Evolutionary conservation across 2,797 vertebrate genomes (phyloP).

Genomic region (Labeo calbasu): DNA sequence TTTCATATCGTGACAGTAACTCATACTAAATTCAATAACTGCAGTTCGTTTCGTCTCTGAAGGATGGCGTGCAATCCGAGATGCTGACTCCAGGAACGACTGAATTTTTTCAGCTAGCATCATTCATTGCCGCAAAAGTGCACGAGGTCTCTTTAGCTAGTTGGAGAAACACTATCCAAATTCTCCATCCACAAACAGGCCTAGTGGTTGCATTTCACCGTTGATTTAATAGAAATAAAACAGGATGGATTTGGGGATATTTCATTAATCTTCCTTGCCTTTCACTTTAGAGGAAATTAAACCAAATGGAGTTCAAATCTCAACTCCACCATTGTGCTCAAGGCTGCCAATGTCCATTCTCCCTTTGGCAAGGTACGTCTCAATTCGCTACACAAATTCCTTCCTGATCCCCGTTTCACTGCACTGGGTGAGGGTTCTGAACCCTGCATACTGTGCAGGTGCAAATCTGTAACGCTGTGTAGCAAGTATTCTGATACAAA

Average conservation of each 20-base stretch:
- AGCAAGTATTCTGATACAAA: background rate
- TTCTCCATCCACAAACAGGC: conserved; percentile 70
- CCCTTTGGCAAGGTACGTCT: conserved; percentile 85
- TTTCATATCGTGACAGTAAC: conserved; percentile 58
- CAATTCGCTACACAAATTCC: conserved; percentile 91
- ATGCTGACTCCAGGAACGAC: conserved; percentile 66
- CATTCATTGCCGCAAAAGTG: conserved; percentile 62
- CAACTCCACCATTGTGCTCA: conserved; percentile 77
- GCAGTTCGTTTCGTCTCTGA: conserved; percentile 57
- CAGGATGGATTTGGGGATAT: conserved; percentile 98
- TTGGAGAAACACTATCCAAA: conserved; percentile 84
- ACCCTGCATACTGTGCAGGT: conserved; percentile 44
- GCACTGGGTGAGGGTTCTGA: conserved; percentile 74
- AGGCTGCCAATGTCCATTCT: conserved; percentile 82
- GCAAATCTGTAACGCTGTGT: conserved; percentile 5
- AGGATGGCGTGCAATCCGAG: conserved; percentile 67
- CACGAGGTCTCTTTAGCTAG: conserved; percentile 68
- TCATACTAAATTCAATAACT: conserved; percentile 64
- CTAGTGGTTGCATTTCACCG: conserved; percentile 89
- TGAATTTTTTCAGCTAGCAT: conserved; percentile 69
- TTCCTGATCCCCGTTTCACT: conserved; percentile 81
- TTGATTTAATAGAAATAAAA: conserved; percentile 97
- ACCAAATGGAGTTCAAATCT: conserved; percentile 86
- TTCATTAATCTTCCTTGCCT: conserved; percentile 97
- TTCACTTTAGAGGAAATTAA: conserved; percentile 95